A percentile compares a stretch with the other conserved stretches of the same genome.
Conservation (phyloP, 2,888 invertebrate genomes). For the Phyllotreta striolata region DNA sequence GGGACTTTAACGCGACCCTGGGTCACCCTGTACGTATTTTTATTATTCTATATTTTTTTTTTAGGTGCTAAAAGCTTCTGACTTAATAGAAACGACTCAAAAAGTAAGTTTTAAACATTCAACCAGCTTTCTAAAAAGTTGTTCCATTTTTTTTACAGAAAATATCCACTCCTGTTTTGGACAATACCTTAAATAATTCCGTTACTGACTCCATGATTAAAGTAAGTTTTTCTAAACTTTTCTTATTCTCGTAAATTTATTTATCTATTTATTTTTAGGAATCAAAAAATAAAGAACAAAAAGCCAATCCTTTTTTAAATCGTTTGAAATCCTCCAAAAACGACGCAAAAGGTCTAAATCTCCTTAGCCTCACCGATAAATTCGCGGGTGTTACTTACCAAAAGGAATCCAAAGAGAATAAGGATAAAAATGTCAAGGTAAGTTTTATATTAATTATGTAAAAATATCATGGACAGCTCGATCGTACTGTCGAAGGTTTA, state of each 20-base stretch:
- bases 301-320: conserved; percentile 63
- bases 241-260: neutral
- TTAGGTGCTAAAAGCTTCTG: too few species aligned
- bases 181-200: too few species aligned
- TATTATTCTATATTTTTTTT: too few species aligned
- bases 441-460: conserved; percentile 3
- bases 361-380: conserved; percentile 56
- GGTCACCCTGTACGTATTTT: too few species aligned
- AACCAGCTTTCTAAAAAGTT: neutral
- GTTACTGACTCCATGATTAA: too few species aligned
- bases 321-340: conserved; percentile 52
- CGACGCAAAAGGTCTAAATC: conserved; percentile 47
- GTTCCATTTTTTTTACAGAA: neutral
- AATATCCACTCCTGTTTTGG: too few species aligned
- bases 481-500: too few species aligned
- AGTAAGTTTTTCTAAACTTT: conserved; percentile 3
- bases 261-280: conserved; percentile 20
- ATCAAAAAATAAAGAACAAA: conserved; percentile 34
- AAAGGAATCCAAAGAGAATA: conserved; percentile 46
- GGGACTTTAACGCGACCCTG: too few species aligned
- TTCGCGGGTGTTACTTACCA: conserved; percentile 55
- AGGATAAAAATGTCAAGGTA: conserved; percentile 49
- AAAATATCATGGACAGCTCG: too few species aligned
- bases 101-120: too few species aligned
- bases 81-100: too few species aligned